These are phyloP conservation scores for Solen grandis DNA, from an alignment of 1,140 invertebrate genomes.

Conservation along the genomic window DNA sequence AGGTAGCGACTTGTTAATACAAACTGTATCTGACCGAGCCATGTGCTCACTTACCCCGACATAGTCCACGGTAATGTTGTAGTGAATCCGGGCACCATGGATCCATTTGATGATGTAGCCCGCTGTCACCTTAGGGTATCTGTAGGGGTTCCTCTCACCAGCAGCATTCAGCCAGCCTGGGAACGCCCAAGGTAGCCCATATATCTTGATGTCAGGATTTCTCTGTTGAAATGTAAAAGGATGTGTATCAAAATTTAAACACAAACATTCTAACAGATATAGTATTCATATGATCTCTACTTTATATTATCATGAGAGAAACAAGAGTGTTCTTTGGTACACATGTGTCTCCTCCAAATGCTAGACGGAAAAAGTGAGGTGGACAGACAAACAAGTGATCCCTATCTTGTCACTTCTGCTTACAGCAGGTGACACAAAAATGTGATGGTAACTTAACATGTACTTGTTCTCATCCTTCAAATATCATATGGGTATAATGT, in stretches of 20 bases:
- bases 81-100: conserved; percentile 65
- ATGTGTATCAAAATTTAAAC: neutral
- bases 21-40: too few relatives aligned
- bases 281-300: neutral
- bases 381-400: neutral
- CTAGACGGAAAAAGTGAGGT: neutral
- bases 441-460: too few relatives aligned
- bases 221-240: conserved; percentile 54
- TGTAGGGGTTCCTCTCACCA: conserved; percentile 69
- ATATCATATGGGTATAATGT: too few relatives aligned
- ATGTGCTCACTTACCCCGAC: conserved; percentile 60
- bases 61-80: conserved; percentile 73
- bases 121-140: conserved; percentile 61
- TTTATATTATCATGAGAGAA: neutral
- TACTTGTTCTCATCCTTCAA: too few relatives aligned
- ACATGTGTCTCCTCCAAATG: neutral
- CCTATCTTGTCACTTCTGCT: too few relatives aligned
- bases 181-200: conserved; percentile 77
- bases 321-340: neutral
- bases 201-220: conserved; percentile 77
- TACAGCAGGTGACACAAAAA: too few relatives aligned
- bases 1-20: too few relatives aligned
- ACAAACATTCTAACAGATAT: neutral
- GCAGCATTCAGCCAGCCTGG: conserved; percentile 73
- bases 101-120: conserved; percentile 76